Conservation (phyloP, 2,113 vertebrate species). For the Halichoeres trimaculatus region DNA sequence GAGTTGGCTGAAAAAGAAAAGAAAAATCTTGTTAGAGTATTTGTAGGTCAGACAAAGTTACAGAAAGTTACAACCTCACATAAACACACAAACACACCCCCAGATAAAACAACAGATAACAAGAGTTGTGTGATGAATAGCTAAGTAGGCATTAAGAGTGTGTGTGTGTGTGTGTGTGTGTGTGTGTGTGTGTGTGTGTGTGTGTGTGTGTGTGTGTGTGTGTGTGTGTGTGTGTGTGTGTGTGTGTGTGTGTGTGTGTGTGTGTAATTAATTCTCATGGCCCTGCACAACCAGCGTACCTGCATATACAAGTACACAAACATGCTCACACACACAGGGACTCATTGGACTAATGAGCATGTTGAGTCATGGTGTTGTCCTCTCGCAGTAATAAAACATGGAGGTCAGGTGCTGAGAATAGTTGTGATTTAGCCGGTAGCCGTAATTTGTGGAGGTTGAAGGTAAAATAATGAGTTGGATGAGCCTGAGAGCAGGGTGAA, state of each 20-base stretch:
- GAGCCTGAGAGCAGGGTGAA: neutral
- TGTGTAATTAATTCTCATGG: conserved; percentile 26
- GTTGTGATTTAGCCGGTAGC: conserved; percentile 32
- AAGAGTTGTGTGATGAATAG: conserved; percentile 34
- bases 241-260: conserved; percentile 5
- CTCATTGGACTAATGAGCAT: conserved; percentile 36
- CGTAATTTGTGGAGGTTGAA: conserved; percentile 29
- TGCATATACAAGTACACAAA: neutral
- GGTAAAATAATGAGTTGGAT: conserved; percentile 25
- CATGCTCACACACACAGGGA: neutral
- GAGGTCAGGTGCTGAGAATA: conserved; percentile 33
- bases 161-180: neutral
- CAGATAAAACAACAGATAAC: neutral
- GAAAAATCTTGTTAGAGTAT: neutral
- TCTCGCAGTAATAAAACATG: conserved; percentile 28
- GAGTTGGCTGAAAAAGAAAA: neutral
- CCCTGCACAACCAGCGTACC: conserved; percentile 8
- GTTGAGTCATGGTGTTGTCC: conserved; percentile 54
- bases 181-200: conserved; percentile 1
- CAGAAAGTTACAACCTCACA: neutral
- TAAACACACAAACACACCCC: neutral
- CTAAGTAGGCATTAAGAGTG: conserved; percentile 14
- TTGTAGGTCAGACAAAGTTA: neutral
- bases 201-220: conserved; percentile 3
- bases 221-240: neutral